phyloP scores from a whole-genome alignment of 1,140 invertebrate species.

The Ericerus pela region DNA sequence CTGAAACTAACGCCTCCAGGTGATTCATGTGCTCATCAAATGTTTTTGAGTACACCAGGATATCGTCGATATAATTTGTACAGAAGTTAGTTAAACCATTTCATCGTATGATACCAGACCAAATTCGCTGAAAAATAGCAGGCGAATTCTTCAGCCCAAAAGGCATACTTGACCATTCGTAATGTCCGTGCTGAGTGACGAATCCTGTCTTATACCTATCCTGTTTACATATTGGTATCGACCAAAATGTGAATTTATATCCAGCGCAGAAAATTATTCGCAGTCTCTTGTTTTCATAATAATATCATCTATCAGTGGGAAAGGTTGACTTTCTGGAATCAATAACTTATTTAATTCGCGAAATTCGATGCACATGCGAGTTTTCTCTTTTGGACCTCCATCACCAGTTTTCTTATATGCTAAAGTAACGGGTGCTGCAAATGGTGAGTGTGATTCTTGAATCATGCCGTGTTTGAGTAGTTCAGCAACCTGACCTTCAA shows the following conservation, averaged over 20 bases:
- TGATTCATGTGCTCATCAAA: constrained; percentile 22
- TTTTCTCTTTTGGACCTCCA: too few species aligned
- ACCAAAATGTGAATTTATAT: constrained; percentile 32
- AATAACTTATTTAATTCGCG: constrained; percentile 30
- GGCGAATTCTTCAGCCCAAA: constrained; percentile 31
- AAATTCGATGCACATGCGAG: constrained; percentile 29
- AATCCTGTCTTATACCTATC: constrained; percentile 30
- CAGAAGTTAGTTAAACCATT: constrained; percentile 15
- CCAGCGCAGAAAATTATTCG: constrained; percentile 28
- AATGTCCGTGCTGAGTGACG: constrained; percentile 30
- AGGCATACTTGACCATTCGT: constrained; percentile 27
- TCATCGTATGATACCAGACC: constrained; percentile 15
- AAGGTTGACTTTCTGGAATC: constrained; percentile 27
- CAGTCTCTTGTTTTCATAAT: constrained; percentile 26
- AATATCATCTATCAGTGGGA: constrained; percentile 29
- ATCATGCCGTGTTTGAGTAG: constrained; percentile 28
- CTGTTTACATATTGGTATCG: constrained; percentile 26
- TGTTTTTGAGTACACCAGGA: constrained; percentile 22
- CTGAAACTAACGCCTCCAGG: constrained; percentile 3
- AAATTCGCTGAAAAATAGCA: constrained; percentile 32
- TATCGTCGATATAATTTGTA: too few species aligned
- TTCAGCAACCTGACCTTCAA: constrained; percentile 27
- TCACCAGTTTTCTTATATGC: constrained; percentile 29
- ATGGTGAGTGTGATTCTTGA: constrained; percentile 30
- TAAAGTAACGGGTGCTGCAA: constrained; percentile 28